Conservation (phyloP, 2,888 invertebrate genomes). For the Hoplodrina blanda region DNA sequence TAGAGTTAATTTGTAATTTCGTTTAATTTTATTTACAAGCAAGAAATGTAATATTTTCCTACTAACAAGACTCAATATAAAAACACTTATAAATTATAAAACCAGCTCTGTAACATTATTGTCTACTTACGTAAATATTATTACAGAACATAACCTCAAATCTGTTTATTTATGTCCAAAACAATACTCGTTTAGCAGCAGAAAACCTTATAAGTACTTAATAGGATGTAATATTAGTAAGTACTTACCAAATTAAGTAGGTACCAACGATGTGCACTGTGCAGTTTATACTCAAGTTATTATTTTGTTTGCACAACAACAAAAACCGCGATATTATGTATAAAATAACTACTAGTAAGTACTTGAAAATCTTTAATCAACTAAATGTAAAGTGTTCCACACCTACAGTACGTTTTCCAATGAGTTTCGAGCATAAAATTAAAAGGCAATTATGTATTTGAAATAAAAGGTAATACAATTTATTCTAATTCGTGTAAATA, state of each 20-base stretch:
- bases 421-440: neutral
- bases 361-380: slow-evolving; percentile 4
- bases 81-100: no score
- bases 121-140: neutral
- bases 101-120: neutral
- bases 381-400: neutral
- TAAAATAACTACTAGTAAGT: no score
- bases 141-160: slow-evolving; percentile 35
- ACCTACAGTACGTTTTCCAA: neutral
- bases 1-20: no score
- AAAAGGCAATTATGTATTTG: neutral
- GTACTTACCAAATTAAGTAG: slow-evolving; percentile 15
- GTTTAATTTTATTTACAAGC: neutral
- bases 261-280: neutral
- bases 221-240: neutral
- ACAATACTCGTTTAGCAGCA: neutral
- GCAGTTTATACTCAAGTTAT: neutral
- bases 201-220: neutral
- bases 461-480: neutral
- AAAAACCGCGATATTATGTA: neutral
- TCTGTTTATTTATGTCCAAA: neutral
- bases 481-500: neutral
- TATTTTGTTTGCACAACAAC: neutral
- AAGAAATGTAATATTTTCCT: neutral
- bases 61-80: neutral